Evolutionary conservation across 2,888 invertebrate species (phyloP), one percentile per base, ranked within the genome.

Genomic region (Aleiodes alternator): DNA sequence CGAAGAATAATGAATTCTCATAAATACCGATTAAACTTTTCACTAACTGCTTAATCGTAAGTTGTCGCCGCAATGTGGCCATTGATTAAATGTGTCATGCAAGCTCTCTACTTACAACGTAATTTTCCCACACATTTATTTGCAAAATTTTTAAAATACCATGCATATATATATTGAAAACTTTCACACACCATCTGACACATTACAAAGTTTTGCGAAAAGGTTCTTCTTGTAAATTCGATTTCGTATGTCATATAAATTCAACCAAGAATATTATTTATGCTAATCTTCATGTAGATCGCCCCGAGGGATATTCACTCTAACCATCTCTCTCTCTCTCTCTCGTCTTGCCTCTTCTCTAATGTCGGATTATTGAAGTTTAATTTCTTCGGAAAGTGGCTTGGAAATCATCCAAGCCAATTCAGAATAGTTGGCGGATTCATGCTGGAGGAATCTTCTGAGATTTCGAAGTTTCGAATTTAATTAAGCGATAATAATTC

Each of bases 171-270:
- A 48, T 72, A 73, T 69, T 77, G 72, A 76, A 53, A 53, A 80
- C 80, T 80, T 80, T 80, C 75, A 76, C 75, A 76, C 77, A 79
- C 72, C 73, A 64, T 23, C 70, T 57, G 53, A 66, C 72, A 70
- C 4, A 16, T 16, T 16, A 43, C 9, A 23, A 43, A 64, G 16
- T 64, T 64, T 23, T 53, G 23, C 23, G 5, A 16, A 64, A 48
- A 64, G 23, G 64, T 73, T 43, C 69, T 16, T 57, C 61, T 73
- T 72, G 73, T 76, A 80, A 80, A 81, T 80, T 80, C 78, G 78
- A 80, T 80, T 80, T 79, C 76, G 78, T 78, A 78, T 77, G 76
- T 80, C 81, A 75, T 78, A 76, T 81, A 80, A 80, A 81, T 80
- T 76, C 71, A 51, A 70, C 43, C 51, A 29, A 48, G 64, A 76